Conservation (phyloP, 2,888 invertebrate genomes). For the Noctua janthe region DNA sequence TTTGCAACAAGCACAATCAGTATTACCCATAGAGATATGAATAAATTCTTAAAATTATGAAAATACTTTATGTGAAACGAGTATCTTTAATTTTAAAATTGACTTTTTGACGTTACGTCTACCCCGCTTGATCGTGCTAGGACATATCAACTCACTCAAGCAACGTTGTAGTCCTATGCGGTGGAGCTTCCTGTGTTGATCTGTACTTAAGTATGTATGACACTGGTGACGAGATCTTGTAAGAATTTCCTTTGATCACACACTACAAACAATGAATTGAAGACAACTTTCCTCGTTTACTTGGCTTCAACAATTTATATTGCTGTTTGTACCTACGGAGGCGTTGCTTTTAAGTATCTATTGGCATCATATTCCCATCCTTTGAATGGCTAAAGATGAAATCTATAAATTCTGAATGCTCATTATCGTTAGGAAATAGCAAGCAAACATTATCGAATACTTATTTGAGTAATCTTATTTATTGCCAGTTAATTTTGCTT, state of each 20-base stretch:
- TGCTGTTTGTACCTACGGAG: slow-evolving; percentile 29
- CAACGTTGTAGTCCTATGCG: neutral
- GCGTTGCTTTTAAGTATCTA: slow-evolving; percentile 45
- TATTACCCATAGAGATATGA: too few species aligned
- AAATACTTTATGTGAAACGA: too few species aligned
- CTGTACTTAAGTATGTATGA: neutral
- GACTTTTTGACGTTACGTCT: too few species aligned
- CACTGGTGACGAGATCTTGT: neutral
- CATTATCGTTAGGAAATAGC: slow-evolving; percentile 27
- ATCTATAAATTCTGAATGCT: slow-evolving; percentile 36
- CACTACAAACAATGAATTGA: neutral
- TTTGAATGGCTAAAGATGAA: slow-evolving; percentile 33
- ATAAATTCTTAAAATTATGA: too few species aligned
- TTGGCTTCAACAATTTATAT: neutral
- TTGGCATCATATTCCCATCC: slow-evolving; percentile 35
- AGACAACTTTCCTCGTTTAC: neutral
- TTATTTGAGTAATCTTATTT: slow-evolving; percentile 4
- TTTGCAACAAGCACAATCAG: too few species aligned
- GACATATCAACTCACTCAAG: neutral
- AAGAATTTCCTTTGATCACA: neutral
- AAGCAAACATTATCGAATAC: slow-evolving; percentile 10
- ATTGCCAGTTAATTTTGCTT: neutral
- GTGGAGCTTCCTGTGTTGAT: neutral
- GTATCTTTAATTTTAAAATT: too few species aligned
- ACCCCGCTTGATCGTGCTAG: too few species aligned